Base-by-base conservation (phyloP, 2,797 vertebrate genomes). In the Novumbra hubbsi region DNA sequence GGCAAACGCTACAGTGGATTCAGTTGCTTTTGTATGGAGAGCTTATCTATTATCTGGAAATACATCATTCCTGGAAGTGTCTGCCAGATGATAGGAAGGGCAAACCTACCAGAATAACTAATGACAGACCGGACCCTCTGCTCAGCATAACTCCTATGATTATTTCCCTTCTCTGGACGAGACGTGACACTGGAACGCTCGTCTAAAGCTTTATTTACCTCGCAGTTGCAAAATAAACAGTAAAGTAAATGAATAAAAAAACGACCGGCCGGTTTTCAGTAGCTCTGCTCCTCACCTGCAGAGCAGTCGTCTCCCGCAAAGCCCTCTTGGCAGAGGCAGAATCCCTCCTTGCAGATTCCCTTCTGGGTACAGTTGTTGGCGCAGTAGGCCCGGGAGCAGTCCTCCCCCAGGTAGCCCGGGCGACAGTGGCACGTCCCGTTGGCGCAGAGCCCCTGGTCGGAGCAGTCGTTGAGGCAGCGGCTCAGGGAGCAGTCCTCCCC, bases 241-340 rank as follows among this genome's bases (percentile, higher is more conserved):
- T 27, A 14, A 21, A 14, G n/a, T n/a, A 5, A 9, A 57, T 21
- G 4, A 24, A 24, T 11, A 21, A 21, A 24, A 21, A 9, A 60
- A 21, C 21, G 24, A 60, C 21, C 3, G 55, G 3, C 1, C 24
- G 4, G 21, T 60, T 60, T 60, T 12, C n/a, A 12, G 24, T 0
- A 8, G n/a, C 14, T 60, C 6, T n/a, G n/a, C 2, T 16, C 15
- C 78, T 85, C 94, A 99, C 98, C 98, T 91, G 95, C 94, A 0
- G 96, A 95, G 89, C 98, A 99, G 89, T 99, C 97, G 24, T 95
- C 95, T 76, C 96, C 96, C 38, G 89, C 91, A 32, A 94, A 99
- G 81, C 98, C 97, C 0, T 94, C 93, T 82, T 98, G 92, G 68
- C 98, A 99, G 80, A 93, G 24, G 69, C 98, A 99, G 88, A 96